phyloP scores from a whole-genome alignment of 1,140 invertebrate genomes.

The Acromyrmex heyeri region DNA sequence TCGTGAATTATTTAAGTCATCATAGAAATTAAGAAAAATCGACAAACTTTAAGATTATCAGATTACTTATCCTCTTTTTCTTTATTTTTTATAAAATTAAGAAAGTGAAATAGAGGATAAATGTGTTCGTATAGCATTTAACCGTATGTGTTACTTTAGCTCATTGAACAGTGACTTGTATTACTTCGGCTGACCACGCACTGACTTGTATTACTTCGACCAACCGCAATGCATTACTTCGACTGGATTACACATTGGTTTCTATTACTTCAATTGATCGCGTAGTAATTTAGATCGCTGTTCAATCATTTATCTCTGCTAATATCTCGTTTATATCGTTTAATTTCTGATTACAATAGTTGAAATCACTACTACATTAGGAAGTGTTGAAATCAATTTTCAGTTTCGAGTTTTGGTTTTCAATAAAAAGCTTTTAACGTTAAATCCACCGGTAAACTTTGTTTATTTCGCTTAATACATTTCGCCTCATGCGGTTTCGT shows the following conservation, averaged over 20 bases:
- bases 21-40: no score
- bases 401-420: background rate
- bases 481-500: constrained; percentile 29
- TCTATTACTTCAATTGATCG: background rate
- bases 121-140: background rate
- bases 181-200: background rate
- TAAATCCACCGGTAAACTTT: constrained; percentile 20
- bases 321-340: no score
- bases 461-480: constrained; percentile 36
- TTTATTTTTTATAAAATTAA: background rate
- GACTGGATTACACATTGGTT: background rate
- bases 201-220: constrained; percentile 20
- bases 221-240: background rate
- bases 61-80: no score
- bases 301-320: background rate
- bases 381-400: background rate
- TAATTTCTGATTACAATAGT: background rate
- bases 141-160: background rate
- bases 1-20: no score
- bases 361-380: background rate
- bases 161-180: background rate
- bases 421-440: background rate
- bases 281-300: background rate
- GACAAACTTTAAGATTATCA: no score
- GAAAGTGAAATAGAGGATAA: background rate